Conservation (phyloP, 1,140 invertebrate species). For the Diploscapter pachys region DNA sequence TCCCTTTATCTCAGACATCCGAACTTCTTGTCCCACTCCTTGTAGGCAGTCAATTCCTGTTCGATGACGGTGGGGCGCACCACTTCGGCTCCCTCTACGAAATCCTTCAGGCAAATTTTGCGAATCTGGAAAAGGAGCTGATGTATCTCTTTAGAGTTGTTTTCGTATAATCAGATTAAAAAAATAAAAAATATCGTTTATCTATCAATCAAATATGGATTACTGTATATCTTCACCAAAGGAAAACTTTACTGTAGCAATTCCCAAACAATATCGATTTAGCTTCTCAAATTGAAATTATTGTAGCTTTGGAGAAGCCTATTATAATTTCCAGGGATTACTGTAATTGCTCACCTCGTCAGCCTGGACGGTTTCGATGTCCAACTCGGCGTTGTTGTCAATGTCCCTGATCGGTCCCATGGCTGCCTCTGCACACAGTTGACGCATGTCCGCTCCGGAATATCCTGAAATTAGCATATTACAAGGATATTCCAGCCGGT, state of each 20-base stretch:
- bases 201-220: neutral
- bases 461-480: constrained; percentile 35
- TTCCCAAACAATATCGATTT: neutral
- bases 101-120: constrained; percentile 25
- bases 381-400: constrained; percentile 5
- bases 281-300: neutral
- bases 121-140: constrained; percentile 31
- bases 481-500: constrained; percentile 18
- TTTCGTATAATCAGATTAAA: neutral
- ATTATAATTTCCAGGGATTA: too few species aligned
- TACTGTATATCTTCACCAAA: too few species aligned
- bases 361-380: constrained; percentile 37
- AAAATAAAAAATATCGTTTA: too few species aligned
- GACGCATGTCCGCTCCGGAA: constrained; percentile 49
- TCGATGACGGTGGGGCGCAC: constrained; percentile 37
- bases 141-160: constrained; percentile 7
- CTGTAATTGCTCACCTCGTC: constrained; percentile 34
- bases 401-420: constrained; percentile 46
- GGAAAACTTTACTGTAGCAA: too few species aligned
- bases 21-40: constrained; percentile 39
- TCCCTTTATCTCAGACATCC: constrained; percentile 21
- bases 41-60: constrained; percentile 30
- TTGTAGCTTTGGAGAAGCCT: neutral
- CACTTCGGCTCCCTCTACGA: constrained; percentile 18
- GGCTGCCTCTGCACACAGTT: constrained; percentile 51